Evolutionary conservation across 35 echinoderm and acorn worm genomes (phyloP).

Genomic region (Heliocidaris tuberculata): DNA sequence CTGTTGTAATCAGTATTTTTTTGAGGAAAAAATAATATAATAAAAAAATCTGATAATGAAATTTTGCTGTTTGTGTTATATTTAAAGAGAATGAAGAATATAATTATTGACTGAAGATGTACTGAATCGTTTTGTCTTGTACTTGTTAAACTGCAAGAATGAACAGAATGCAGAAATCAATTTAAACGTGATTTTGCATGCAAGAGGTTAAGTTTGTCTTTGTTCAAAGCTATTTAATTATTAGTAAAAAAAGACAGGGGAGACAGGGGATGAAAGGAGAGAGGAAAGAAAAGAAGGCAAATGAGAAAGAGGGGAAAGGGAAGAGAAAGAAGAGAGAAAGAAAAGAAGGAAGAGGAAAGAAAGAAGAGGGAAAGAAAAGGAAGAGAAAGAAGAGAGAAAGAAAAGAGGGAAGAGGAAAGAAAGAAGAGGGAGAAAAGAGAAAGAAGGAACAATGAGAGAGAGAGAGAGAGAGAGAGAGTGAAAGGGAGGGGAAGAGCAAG

Average conservation of each 20-base stretch:
- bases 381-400: not conserved
- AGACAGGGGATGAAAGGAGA: not conserved
- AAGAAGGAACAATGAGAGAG: not conserved
- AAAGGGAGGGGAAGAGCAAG: not conserved
- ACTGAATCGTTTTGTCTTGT: no score
- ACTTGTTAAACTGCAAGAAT: no score
- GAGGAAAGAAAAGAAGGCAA: not conserved
- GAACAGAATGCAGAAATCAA: no score
- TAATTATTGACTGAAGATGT: no score
- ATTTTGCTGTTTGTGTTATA: not conserved
- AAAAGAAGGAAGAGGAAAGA: not conserved
- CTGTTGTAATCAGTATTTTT: not conserved
- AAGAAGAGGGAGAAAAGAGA: not conserved
- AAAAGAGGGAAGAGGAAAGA: not conserved
- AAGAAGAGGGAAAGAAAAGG: not conserved
- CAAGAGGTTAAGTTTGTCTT: no score
- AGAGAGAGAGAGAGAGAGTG: not conserved
- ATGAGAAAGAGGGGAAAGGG: not conserved
- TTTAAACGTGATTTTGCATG: no score
- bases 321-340: not conserved
- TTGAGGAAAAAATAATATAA: slow-evolving; percentile 7
- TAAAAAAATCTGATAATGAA: not conserved
- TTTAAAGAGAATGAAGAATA: no score
- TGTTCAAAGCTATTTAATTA: no score
- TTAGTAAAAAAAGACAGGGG: not conserved